Conservation (phyloP, 1,140 invertebrate species). For the Nylanderia fulva region DNA sequence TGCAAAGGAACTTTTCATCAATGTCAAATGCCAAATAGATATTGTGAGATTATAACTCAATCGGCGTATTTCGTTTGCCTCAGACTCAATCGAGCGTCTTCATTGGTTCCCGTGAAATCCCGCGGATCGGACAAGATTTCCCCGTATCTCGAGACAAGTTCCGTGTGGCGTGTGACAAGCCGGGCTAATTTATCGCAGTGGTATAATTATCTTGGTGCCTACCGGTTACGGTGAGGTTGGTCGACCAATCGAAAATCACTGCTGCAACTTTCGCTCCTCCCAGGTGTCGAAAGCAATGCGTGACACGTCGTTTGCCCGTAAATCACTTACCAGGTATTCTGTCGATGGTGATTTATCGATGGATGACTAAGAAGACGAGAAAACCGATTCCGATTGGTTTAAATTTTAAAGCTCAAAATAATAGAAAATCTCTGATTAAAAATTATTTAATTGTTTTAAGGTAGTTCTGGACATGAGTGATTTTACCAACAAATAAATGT, state of each 20-base stretch:
- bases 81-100: conserved; percentile 68
- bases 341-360: conserved; percentile 50
- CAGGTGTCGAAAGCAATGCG: conserved; percentile 63
- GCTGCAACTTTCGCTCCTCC: conserved; percentile 75
- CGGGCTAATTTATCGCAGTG: conserved; percentile 80
- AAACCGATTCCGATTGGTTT: background rate
- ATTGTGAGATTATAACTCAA: conserved; percentile 66
- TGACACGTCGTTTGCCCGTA: conserved; percentile 62
- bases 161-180: conserved; percentile 80
- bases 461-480: too few species aligned
- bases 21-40: conserved; percentile 10
- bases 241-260: conserved; percentile 75
- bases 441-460: background rate
- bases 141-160: conserved; percentile 79
- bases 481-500: too few species aligned
- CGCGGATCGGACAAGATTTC: conserved; percentile 68
- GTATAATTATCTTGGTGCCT: conserved; percentile 80
- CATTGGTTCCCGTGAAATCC: conserved; percentile 77
- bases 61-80: conserved; percentile 67
- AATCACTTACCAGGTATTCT: conserved; percentile 50
- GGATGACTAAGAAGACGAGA: background rate
- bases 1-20: conserved; percentile 44
- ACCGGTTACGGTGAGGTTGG: conserved; percentile 57
- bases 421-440: background rate
- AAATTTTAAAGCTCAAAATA: background rate